Evolutionary conservation across 2,888 invertebrate genomes (phyloP), one percentile per base, ranked within the genome.

Genomic region (Monoplex corrugatus): DNA sequence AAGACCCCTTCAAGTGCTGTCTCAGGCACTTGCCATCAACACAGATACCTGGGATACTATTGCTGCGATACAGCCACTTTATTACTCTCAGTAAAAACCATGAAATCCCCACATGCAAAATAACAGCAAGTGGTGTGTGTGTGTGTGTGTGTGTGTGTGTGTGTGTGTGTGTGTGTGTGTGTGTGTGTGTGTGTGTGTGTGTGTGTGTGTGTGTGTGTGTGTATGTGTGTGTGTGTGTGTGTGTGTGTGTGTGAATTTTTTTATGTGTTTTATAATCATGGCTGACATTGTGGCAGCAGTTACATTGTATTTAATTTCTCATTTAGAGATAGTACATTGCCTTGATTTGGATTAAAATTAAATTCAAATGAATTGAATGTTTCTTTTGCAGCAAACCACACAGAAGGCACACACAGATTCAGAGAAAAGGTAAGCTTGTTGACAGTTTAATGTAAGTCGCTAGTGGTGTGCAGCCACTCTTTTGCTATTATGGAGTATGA

Each of bases 361-460:
- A n/a, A n/a, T n/a, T n/a, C n/a, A n/a, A n/a, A n/a, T n/a, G n/a
- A n/a, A n/a, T n/a, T n/a, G n/a, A n/a, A n/a, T 68, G 19, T 68
- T 19, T 68, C 68, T 68, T 68, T 68, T 89, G n/a, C 90, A 92
- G 92, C 91, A 92, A 89, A 84, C 91, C 19, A 38, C 91, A 32
- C 89, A 91, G 86, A 90, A 87, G 43, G 90, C 88, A 32, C 89
- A 90, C 87, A 89, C 88, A 5, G 90, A 90, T 0, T 38, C 89
- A 68, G 92, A 92, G n/a, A 92, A 91, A 75, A 91, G 91, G 92
- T 92, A 57, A 89, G 89, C 28, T 5, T 57, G 5, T 57, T 57
- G 2, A 57, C 28, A 5, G 16, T 19, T 50, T 50, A 13, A 50
- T 50, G 50, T n/a, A n/a, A n/a, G n/a, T n/a, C 28, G 2, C 57